Evolutionary conservation across 2,797 vertebrate species (phyloP).

Genomic region (Micromesistius poutassou): DNA sequence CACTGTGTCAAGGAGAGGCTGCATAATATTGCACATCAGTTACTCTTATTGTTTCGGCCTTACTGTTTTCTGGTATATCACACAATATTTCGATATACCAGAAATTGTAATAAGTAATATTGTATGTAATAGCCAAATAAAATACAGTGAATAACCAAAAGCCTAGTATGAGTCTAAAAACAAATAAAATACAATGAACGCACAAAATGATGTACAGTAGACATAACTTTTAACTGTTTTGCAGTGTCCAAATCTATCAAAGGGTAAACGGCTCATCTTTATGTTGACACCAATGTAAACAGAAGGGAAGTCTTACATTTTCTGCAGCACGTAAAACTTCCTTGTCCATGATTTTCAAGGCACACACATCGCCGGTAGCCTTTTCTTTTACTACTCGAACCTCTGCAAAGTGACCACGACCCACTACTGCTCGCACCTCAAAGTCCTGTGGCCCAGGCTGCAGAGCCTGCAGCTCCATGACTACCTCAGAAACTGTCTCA

Average conservation of each 20-base stretch:
- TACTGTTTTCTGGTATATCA: no score
- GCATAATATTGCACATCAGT: conserved; percentile 2
- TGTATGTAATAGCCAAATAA: neutral
- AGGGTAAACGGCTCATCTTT: neutral
- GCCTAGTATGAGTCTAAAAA: neutral
- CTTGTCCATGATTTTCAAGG: conserved; percentile 95
- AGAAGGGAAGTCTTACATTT: conserved; percentile 73
- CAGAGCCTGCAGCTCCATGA: conserved; percentile 83
- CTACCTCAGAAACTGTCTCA: conserved; percentile 81
- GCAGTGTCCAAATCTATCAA: neutral
- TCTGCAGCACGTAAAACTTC: conserved; percentile 75
- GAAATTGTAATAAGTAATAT: neutral
- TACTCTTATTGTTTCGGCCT: neutral
- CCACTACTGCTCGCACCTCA: conserved; percentile 82
- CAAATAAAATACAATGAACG: neutral
- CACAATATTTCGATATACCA: neutral
- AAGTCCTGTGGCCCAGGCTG: conserved; percentile 86
- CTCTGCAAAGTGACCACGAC: conserved; percentile 85
- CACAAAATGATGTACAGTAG: neutral
- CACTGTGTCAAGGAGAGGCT: neutral
- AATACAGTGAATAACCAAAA: neutral
- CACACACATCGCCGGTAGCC: conserved; percentile 86
- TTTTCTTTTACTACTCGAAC: conserved; percentile 90
- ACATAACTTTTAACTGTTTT: neutral
- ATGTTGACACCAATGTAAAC: neutral